These are phyloP conservation scores for Isaurus tuberculatus DNA, from an alignment of 92 coral and sea anemone species.

Conservation along the genomic window DNA sequence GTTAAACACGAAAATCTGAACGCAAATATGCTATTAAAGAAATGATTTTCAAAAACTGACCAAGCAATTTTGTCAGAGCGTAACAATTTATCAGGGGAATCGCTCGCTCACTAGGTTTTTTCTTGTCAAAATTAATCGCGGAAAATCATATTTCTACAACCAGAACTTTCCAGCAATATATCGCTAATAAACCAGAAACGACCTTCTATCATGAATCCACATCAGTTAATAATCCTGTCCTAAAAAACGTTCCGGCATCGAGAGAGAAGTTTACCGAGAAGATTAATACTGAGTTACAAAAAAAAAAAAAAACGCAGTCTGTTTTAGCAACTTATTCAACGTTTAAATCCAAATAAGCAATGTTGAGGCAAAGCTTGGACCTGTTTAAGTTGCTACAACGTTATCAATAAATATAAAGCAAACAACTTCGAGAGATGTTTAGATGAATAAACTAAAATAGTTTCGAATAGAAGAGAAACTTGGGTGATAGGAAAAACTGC, in stretches of 20 bases:
- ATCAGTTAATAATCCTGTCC: neutral
- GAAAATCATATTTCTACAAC: neutral
- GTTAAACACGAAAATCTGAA: neutral
- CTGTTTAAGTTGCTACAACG: neutral
- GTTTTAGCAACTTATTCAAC: constrained; percentile 21
- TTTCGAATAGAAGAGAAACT: too few relatives aligned
- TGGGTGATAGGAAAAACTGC: too few relatives aligned
- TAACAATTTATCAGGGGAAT: neutral
- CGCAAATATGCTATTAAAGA: neutral
- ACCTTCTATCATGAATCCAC: neutral
- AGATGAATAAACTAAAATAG: neutral
- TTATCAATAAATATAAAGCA: neutral
- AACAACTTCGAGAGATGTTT: neutral
- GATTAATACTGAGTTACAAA: too few relatives aligned
- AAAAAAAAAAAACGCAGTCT: constrained; percentile 6
- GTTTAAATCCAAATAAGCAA: neutral
- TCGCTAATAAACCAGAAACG: neutral
- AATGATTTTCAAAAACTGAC: neutral
- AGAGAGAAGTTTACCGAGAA: too few relatives aligned
- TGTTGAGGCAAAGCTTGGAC: neutral
- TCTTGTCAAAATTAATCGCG: neutral
- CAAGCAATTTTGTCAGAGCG: neutral
- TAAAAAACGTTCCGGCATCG: too few relatives aligned
- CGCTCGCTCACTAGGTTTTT: neutral
- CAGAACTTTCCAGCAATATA: neutral